Percentiles rank a stretch among this genome's conserved stretches.
These are phyloP conservation scores for Agonopterix alstromeriana DNA, from an alignment of 2,888 invertebrate species.

Conservation along the genomic window DNA sequence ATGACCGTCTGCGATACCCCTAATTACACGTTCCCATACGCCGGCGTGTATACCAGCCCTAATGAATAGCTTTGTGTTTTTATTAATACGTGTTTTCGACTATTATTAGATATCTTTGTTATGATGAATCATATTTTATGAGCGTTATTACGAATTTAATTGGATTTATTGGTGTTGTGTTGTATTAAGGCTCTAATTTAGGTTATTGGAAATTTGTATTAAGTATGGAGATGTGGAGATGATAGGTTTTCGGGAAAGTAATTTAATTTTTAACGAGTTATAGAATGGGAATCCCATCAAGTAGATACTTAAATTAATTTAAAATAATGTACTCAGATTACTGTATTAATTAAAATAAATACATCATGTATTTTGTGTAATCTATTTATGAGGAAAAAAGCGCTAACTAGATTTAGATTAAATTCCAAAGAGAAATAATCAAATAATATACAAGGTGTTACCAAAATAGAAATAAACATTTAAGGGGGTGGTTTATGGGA, in stretches of 20 bases:
- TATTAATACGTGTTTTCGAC: slow-evolving; percentile 57
- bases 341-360: no score
- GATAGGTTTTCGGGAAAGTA: neutral
- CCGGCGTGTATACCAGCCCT: slow-evolving; percentile 23
- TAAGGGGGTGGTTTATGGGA: no score
- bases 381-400: no score
- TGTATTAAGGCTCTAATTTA: slow-evolving; percentile 7
- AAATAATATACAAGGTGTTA: no score
- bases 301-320: no score
- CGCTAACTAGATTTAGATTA: no score
- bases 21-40: slow-evolving; percentile 57
- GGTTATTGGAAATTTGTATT: neutral
- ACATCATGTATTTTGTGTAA: no score
- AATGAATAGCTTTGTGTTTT: slow-evolving; percentile 63
- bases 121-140: slow-evolving; percentile 53
- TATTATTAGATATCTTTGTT: slow-evolving; percentile 57
- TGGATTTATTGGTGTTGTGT: slow-evolving; percentile 34
- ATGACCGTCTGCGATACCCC: slow-evolving; percentile 59
- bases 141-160: slow-evolving; percentile 49
- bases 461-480: no score
- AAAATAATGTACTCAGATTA: no score
- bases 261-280: no score
- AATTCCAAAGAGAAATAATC: no score
- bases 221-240: neutral
- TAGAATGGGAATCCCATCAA: no score